Percentiles rank a stretch among this genome's conserved stretches.
These are phyloP conservation scores for Semotilus atromaculatus DNA, from an alignment of 2,797 vertebrate genomes.

Conservation along the genomic window DNA sequence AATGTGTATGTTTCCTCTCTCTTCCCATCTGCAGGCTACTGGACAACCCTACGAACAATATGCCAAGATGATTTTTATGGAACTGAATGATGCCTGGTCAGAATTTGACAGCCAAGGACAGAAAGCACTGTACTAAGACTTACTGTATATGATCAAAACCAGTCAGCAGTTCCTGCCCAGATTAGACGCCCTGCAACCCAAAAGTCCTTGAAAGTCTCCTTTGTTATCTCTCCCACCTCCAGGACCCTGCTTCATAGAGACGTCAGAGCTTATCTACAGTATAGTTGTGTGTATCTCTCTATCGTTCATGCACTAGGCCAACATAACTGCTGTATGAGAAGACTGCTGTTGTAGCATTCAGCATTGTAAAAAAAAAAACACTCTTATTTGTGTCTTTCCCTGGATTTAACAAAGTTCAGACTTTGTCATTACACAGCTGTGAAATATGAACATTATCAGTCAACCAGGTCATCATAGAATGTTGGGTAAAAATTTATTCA, in stretches of 20 bases:
- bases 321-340: slow-evolving; percentile 30
- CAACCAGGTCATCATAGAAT: neutral
- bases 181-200: slow-evolving; percentile 54
- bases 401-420: neutral
- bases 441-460: slow-evolving; percentile 16
- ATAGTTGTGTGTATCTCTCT: slow-evolving; percentile 67
- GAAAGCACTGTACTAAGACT: slow-evolving; percentile 91
- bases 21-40: slow-evolving; percentile 82
- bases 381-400: slow-evolving; percentile 5
- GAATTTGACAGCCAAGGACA: slow-evolving; percentile 99
- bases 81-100: slow-evolving; percentile 99
- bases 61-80: slow-evolving; percentile 99
- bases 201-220: slow-evolving; percentile 65
- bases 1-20: slow-evolving; percentile 8
- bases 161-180: slow-evolving; percentile 60
- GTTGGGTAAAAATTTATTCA: neutral
- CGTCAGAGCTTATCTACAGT: slow-evolving; percentile 31
- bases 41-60: slow-evolving; percentile 99
- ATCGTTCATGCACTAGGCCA: slow-evolving; percentile 55
- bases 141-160: slow-evolving; percentile 32
- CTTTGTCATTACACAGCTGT: neutral
- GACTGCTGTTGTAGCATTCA: slow-evolving; percentile 22
- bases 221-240: slow-evolving; percentile 67
- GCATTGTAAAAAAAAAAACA: neutral
- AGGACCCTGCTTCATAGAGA: slow-evolving; percentile 69